Base-by-base conservation (phyloP, 2,888 invertebrate genomes). In the Aporophyla nigra region DNA sequence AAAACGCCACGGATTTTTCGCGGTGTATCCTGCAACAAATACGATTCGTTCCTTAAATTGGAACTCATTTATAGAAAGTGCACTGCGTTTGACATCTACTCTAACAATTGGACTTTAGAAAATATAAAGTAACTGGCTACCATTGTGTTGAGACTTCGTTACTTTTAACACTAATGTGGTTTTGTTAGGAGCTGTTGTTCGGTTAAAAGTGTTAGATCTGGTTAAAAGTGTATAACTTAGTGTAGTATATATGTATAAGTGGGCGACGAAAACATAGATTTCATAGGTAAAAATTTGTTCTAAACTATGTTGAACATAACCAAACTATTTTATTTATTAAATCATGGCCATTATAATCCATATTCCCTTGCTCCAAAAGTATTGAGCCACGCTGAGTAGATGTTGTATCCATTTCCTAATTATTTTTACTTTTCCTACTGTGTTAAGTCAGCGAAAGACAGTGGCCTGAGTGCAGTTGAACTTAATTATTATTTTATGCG, bases 51-150 rank as follows among this genome's bases (percentile, higher is more conserved):
- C 33, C 58, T 69, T 63, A 86, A 83, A 87, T 87, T 83, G 87
- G 63, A 75, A 76, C 83, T 83, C 85, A 79, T 86, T 81, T 86
- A 62, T 58, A 78, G 75, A 72, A 78, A 84, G 83, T 74, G 69
- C 76, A 71, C 67, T 86, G 85, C 69, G 49, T 83, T 87, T 81
- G 87, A 87, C 85, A 76, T 67, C 53, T 71, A 27, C 76, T 77
- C 46, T 53, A 67, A 72, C 61, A 76, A 82, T 76, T 68, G 71
- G 19, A 33, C 54, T 68, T 67, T 27, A 73, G 51, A 73, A 72
- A 70, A 53, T 53, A 77, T 24, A 80, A 59, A 69, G 69, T 24
- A 58, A 69, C 53, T 46, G 62, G 56, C 2, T 61, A 12, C 74
- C 27, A 51, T 76, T 76, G 58, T 76, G 66, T 63, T 49, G 27